A percentile compares a stretch with the other conserved stretches of the same genome.
These are phyloP conservation scores for Sphaerophoria taeniata DNA, from an alignment of 2,888 invertebrate species.

Conservation along the genomic window DNA sequence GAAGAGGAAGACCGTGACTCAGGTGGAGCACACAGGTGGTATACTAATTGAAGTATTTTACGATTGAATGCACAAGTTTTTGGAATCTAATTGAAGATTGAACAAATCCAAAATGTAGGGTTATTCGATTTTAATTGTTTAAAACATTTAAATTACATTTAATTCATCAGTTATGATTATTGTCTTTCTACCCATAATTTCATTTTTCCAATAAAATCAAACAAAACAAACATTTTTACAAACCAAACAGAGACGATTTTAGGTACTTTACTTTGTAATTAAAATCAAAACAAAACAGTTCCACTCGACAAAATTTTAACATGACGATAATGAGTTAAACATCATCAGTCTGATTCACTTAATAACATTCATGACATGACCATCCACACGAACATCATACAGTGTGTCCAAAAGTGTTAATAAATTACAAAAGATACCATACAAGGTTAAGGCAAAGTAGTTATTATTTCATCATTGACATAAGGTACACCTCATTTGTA, in stretches of 20 bases:
- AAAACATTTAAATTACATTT: too few relatives aligned
- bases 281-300: background rate
- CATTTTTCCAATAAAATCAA: background rate
- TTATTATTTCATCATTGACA: background rate
- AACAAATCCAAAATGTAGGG: too few relatives aligned
- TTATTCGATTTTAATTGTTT: too few relatives aligned
- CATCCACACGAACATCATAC: background rate
- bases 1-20: too few relatives aligned
- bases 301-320: slow-evolving; percentile 1
- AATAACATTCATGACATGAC: background rate
- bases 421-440: background rate
- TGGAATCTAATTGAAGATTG: too few relatives aligned
- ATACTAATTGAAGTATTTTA: too few relatives aligned
- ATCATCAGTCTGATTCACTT: slow-evolving; percentile 1
- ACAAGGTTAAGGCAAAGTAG: slow-evolving; percentile 10
- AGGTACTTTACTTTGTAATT: background rate
- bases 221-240: background rate
- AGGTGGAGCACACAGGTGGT: too few relatives aligned
- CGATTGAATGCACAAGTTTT: too few relatives aligned
- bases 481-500: background rate
- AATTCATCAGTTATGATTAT: too few relatives aligned
- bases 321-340: slow-evolving; percentile 6
- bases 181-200: too few relatives aligned
- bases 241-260: background rate
- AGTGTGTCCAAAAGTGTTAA: slow-evolving; percentile 1